Conservation (phyloP, 2,113 vertebrate species). For the Merops nubicus region DNA sequence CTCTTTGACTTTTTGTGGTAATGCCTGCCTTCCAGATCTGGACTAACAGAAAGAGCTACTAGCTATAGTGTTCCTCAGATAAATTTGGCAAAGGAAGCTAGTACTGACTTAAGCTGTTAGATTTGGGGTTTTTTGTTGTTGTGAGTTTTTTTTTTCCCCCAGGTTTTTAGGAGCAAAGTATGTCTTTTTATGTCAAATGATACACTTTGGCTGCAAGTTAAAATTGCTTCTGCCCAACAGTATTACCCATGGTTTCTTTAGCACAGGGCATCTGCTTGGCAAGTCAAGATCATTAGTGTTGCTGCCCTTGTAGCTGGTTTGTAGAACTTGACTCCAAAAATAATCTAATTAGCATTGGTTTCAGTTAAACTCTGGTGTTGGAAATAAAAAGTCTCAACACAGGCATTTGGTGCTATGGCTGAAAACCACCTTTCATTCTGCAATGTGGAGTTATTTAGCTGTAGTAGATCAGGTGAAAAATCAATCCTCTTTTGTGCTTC, state of each 20-base stretch:
- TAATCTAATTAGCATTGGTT: not conserved
- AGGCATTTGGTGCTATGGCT: not conserved
- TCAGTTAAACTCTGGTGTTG: not conserved
- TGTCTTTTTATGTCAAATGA: not conserved
- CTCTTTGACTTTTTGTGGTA: not conserved
- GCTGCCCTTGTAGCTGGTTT: not conserved
- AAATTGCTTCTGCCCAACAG: not conserved
- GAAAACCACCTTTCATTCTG: not conserved
- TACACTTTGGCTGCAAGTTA: not conserved
- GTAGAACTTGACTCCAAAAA: not conserved
- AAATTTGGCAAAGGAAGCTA: not conserved
- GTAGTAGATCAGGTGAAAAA: not conserved
- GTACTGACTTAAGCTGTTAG: not conserved
- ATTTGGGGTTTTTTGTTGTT: no score
- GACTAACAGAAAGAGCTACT: not conserved
- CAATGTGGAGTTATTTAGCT: not conserved
- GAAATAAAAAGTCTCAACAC: not conserved
- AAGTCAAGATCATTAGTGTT: not conserved
- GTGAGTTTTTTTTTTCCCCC: not conserved
- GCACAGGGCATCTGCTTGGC: not conserved
- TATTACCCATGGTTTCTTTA: not conserved
- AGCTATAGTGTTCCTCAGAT: not conserved
- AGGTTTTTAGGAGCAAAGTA: not conserved
- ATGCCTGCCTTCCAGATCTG: rapidly evolving
- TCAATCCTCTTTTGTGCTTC: not conserved